These are phyloP conservation scores for Delia radicum DNA, from an alignment of 1,140 invertebrate genomes.

Conservation along the genomic window DNA sequence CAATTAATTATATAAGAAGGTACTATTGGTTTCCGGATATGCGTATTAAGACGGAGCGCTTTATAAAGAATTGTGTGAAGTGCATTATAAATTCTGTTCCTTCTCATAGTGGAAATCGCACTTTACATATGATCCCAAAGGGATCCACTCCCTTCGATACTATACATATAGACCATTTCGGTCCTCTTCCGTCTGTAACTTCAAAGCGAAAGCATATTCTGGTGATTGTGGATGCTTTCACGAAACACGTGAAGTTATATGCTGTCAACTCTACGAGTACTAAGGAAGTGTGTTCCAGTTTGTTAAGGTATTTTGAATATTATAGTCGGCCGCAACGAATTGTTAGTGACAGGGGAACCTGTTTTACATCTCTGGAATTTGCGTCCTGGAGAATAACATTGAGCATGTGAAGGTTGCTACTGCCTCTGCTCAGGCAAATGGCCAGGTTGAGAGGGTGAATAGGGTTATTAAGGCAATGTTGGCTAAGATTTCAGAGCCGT, in stretches of 20 bases:
- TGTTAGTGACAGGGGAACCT: conserved; percentile 38
- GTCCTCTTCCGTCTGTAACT: background rate
- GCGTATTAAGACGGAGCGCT: background rate
- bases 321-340: conserved; percentile 32
- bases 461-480: background rate
- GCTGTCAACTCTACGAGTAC: conserved; percentile 20
- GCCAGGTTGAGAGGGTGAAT: background rate
- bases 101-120: background rate
- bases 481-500: background rate
- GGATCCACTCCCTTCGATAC: conserved; percentile 9
- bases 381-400: conserved; percentile 22
- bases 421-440: conserved; percentile 1
- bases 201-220: background rate
- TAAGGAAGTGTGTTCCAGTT: conserved; percentile 36
- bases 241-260: conserved; percentile 26
- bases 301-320: conserved; percentile 25
- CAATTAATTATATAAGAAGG: background rate
- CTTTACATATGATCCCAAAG: too few relatives aligned
- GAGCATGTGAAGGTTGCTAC: conserved; percentile 29
- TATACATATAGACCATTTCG: conserved; percentile 22
- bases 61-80: background rate
- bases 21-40: background rate
- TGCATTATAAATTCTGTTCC: background rate
- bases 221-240: conserved; percentile 47
- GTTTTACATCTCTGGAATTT: conserved; percentile 40